phyloP scores from a whole-genome alignment of 1,140 invertebrate species.

The Gyrodactylus bullatarudis region DNA sequence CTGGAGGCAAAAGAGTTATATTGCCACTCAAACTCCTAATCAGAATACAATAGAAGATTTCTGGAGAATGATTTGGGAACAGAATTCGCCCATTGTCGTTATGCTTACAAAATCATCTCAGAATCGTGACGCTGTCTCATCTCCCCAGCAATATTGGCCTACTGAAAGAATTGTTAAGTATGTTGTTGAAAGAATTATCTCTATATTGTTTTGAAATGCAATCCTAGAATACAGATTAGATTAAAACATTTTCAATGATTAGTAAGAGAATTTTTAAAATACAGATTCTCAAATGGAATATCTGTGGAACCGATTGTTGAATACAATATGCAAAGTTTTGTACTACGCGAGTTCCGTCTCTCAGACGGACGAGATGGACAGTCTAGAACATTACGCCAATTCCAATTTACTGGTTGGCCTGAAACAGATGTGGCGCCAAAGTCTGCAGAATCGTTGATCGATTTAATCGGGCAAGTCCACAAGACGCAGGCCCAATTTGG shows the following conservation, averaged over 20 bases:
- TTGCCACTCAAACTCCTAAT: conserved; percentile 83
- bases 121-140: conserved; percentile 15
- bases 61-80: conserved; percentile 99
- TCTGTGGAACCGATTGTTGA: conserved; percentile 23
- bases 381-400: conserved; percentile 33
- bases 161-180: conserved; percentile 1
- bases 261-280: not conserved
- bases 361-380: conserved; percentile 40
- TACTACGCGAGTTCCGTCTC: conserved; percentile 86
- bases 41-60: conserved; percentile 82
- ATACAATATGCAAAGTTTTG: conserved; percentile 97
- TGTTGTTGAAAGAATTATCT: conserved; percentile 10
- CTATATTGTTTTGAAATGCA: not conserved
- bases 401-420: conserved; percentile 13
- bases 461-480: conserved; percentile 69
- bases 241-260: not conserved
- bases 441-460: conserved; percentile 75
- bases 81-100: conserved; percentile 91
- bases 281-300: not conserved
- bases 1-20: conserved; percentile 64
- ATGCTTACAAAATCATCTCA: conserved; percentile 47
- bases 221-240: not conserved
- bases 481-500: conserved; percentile 99
- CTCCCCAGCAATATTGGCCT: not conserved
- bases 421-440: conserved; percentile 25